phyloP scores from a whole-genome alignment of 1,140 invertebrate species.

The Conus betulinus region DNA sequence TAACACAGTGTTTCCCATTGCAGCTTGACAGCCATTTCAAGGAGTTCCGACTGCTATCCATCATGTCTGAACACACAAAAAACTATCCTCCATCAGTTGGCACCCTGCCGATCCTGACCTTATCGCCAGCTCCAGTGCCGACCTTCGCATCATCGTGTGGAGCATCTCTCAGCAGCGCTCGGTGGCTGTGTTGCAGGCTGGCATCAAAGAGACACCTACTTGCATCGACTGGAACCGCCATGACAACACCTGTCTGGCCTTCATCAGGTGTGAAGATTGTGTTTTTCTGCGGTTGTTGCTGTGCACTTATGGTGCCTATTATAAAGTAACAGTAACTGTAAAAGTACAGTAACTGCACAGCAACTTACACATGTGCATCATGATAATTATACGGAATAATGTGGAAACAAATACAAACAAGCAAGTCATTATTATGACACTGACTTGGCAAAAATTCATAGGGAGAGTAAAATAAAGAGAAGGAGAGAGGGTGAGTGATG shows the following conservation, averaged over 20 bases:
- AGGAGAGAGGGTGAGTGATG: too few relatives aligned
- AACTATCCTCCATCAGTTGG: conserved; percentile 76
- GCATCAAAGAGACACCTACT: conserved; percentile 55
- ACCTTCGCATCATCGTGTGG: conserved; percentile 73
- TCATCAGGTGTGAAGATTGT: conserved; percentile 45
- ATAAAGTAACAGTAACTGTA: too few relatives aligned
- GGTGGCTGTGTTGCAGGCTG: conserved; percentile 59
- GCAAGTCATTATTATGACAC: too few relatives aligned
- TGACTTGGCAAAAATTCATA: too few relatives aligned
- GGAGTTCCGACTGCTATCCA: conserved; percentile 75
- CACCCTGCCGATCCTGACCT: conserved; percentile 71
- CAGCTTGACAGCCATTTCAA: conserved; percentile 69
- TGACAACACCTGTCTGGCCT: conserved; percentile 65
- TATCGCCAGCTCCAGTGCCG: conserved; percentile 71
- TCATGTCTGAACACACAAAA: conserved; percentile 78
- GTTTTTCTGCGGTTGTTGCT: neutral
- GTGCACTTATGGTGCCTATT: too few relatives aligned
- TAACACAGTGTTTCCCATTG: conserved; percentile 29
- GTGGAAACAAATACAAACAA: too few relatives aligned
- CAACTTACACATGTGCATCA: too few relatives aligned
- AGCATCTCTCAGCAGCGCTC: conserved; percentile 68
- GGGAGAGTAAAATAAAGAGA: too few relatives aligned
- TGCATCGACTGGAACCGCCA: conserved; percentile 69
- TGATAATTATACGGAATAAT: too few relatives aligned
- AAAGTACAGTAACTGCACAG: too few relatives aligned